These are phyloP conservation scores for Zeugodacus cucurbitae DNA, from an alignment of 1,140 invertebrate species.

Conservation along the genomic window DNA sequence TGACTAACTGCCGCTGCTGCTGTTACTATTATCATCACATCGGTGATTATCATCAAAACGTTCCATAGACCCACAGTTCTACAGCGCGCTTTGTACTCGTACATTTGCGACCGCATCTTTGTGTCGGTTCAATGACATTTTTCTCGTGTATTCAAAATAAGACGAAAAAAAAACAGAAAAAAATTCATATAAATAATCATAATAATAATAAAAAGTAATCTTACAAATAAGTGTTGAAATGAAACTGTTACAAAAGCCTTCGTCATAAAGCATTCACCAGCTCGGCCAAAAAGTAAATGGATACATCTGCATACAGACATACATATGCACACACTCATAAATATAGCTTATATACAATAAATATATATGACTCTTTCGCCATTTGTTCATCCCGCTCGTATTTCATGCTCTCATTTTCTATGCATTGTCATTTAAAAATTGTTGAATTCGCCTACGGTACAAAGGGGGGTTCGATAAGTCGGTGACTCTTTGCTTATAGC, in stretches of 20 bases:
- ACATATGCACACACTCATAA: neutral
- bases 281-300: constrained; percentile 9
- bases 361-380: neutral
- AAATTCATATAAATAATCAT: neutral
- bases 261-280: constrained; percentile 14
- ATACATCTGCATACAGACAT: neutral
- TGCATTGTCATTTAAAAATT: constrained; percentile 9
- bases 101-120: neutral
- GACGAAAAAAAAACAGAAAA: neutral
- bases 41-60: neutral
- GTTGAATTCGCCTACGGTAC: neutral
- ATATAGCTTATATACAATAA: neutral
- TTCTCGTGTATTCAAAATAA: neutral
- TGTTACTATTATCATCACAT: neutral
- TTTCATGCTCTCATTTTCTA: constrained; percentile 30
- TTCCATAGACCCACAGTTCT: constrained; percentile 3
- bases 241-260: constrained; percentile 35
- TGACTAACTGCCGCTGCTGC: neutral
- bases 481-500: too few species aligned
- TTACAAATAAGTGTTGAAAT: neutral
- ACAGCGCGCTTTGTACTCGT: neutral
- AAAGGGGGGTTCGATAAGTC: too few species aligned
- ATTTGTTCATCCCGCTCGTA: constrained; percentile 10
- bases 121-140: constrained; percentile 18
- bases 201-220: neutral